These are phyloP conservation scores for Neotoma lepida DNA, from an alignment of 2,113 vertebrate species.

Conservation along the genomic window DNA sequence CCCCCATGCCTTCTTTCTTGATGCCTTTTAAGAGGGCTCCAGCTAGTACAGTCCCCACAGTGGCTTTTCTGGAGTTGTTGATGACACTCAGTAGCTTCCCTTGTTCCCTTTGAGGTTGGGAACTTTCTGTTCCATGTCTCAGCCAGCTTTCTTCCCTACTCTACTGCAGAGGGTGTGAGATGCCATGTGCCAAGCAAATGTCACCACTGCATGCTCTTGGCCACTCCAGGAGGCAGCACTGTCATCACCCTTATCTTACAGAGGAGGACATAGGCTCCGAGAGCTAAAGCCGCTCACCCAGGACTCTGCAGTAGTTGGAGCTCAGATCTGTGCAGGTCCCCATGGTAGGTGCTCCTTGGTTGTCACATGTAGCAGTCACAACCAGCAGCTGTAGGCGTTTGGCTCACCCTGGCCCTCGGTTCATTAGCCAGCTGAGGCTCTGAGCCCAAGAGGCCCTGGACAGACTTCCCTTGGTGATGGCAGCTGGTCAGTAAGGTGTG, in stretches of 20 bases:
- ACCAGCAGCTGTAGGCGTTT: neutral
- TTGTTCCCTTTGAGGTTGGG: neutral
- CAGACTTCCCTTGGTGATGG: rapidly evolving
- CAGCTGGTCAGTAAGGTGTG: neutral
- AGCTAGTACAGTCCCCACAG: rapidly evolving
- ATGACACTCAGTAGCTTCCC: neutral
- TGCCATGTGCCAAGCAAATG: neutral
- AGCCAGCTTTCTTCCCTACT: neutral
- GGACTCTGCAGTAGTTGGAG: neutral
- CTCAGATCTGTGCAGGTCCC: rapidly evolving
- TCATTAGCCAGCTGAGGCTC: neutral
- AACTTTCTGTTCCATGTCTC: neutral
- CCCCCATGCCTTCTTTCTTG: rapidly evolving
- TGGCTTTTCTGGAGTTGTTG: neutral
- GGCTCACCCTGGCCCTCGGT: neutral
- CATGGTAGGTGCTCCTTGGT: neutral
- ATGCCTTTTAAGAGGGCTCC: neutral
- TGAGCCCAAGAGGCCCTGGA: neutral
- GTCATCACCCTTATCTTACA: neutral
- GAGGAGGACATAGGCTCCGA: neutral
- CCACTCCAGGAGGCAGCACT: neutral
- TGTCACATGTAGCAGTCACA: neutral
- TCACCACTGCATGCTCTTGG: neutral
- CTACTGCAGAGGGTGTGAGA: neutral
- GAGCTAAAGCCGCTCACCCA: neutral